Evolutionary conservation across 2,113 vertebrate genomes (phyloP), one percentile per base, ranked within the genome.

Genomic region (Phrynocephalus versicolor): DNA sequence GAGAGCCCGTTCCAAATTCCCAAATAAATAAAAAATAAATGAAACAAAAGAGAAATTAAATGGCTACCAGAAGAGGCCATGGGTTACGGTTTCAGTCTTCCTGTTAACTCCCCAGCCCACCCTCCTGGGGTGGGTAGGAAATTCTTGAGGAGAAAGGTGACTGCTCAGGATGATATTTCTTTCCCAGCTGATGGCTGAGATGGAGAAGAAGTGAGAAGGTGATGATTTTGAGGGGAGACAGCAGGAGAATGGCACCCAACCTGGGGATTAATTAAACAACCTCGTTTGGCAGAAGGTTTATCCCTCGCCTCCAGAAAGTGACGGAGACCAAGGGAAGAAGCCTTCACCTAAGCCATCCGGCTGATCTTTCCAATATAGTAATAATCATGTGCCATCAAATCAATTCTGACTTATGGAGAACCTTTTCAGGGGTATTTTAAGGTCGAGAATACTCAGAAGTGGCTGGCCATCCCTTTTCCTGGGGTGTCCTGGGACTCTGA

Each of bases 61-160:
- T n/a, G n/a, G n/a, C n/a, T n/a, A n/a, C n/a, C n/a, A n/a, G n/a
- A n/a, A n/a, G n/a, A 39, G 58, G 18, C 60, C 0, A 0, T 4
- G 23, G 18, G 1, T 60, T 3, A 0, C 0, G 27, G 74, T 9
- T 13, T 21, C 41, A 1, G 0, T 69, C 16, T 78, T 60, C 35
- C 0, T 37, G 57, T 2, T 64, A 83, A 73, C 73, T 75, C 88
- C 35, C 3, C 0, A 57, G 45, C 45, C 45, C 5, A 10, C 45
- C 45, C 57, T 74, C 39, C 74, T 0, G 0, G 79, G 84, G 77
- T 62, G 84, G 73, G 79, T 0, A 21, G n/a, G 33, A 81, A 55
- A 71, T 15, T 25, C 58, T 7, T 23, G 10, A 81, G 79, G 73
- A 89, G 62, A 65, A 89, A 37, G 33, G 60, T 41, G 51, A 58